These are phyloP conservation scores for Carabus problematicus DNA, from an alignment of 2,888 invertebrate species.

Conservation along the genomic window DNA sequence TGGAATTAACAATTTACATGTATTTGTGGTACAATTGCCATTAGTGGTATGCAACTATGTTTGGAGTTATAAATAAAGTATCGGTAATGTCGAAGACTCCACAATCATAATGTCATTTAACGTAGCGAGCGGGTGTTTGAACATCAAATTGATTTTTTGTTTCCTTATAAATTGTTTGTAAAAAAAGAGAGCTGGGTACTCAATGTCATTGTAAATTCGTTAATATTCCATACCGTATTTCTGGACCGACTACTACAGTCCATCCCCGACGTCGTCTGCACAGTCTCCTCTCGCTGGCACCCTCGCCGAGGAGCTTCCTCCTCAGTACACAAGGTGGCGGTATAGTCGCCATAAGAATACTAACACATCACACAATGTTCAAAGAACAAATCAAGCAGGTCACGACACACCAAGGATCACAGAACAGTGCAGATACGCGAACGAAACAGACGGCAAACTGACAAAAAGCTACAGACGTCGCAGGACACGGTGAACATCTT, in stretches of 20 bases:
- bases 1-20: too few species aligned
- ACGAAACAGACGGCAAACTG: conserved; percentile 20
- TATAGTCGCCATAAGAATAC: conserved; percentile 27
- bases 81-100: too few species aligned
- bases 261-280: conserved; percentile 71
- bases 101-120: too few species aligned
- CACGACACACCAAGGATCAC: not conserved
- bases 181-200: not conserved
- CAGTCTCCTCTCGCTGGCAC: conserved; percentile 54
- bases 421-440: conserved; percentile 2
- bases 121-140: too few species aligned
- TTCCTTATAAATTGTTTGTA: too few species aligned
- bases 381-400: not conserved
- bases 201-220: conserved; percentile 7
- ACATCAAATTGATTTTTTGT: too few species aligned
- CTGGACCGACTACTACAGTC: conserved; percentile 78
- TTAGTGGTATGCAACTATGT: too few species aligned
- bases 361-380: conserved; percentile 31
- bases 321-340: conserved; percentile 22
- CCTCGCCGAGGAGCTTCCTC: conserved; percentile 46
- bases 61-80: too few species aligned
- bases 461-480: conserved; percentile 14
- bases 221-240: conserved; percentile 66
- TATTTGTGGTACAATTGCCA: too few species aligned
- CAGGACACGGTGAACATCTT: conserved; percentile 16